Evolutionary conservation across 2,797 vertebrate genomes (phyloP), one percentile per base, ranked within the genome.

Genomic region (Bucorvus abyssinicus): DNA sequence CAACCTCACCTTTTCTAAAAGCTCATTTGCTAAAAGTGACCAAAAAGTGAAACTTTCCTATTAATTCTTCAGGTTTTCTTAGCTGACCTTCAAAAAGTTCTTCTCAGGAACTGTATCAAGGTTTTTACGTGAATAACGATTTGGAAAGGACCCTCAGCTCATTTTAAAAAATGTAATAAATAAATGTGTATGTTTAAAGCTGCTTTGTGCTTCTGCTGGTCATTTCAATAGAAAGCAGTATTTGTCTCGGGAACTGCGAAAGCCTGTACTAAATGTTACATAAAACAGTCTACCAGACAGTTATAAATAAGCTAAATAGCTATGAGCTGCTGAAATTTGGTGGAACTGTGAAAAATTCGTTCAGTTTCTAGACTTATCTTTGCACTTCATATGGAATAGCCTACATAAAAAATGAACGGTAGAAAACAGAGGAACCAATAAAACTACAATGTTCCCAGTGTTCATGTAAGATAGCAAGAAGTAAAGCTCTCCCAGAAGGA

Each of bases 221-320:
- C 73, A 94, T 93, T 94, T 91, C 84, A 91, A 87, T 85, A 90
- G 91, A 85, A 56, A 87, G 75, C 32, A 85, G 45, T 80, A 91
- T 94, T 94, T 91, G 57, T 93, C 87, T 71, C 42, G 53, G 61
- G 85, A 94, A 81, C 61, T 81, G 57, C 80, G 65, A 85, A 92
- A 89, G 40, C 29, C 40, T 85, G 29, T 80, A 70, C 50, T 92
- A 83, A 91, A 89, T 57, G 79, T 81, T 93, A 88, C 68, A 93
- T 91, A 84, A 86, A 94, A 57, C 56, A 86, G 57, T 68, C 75
- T 84, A 68, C 44, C 53, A 91, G 85, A 87, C 45, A 91, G 91
- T 85, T 94, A 95, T 89, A 93, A 95, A 95, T 80, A 94, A 95
- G 55, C n/a, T 84, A 91, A 92, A 95, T 61, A 79, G 50, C 32